These are phyloP conservation scores for Platyscapa corneri DNA, from an alignment of 1,140 invertebrate genomes.

Conservation along the genomic window DNA sequence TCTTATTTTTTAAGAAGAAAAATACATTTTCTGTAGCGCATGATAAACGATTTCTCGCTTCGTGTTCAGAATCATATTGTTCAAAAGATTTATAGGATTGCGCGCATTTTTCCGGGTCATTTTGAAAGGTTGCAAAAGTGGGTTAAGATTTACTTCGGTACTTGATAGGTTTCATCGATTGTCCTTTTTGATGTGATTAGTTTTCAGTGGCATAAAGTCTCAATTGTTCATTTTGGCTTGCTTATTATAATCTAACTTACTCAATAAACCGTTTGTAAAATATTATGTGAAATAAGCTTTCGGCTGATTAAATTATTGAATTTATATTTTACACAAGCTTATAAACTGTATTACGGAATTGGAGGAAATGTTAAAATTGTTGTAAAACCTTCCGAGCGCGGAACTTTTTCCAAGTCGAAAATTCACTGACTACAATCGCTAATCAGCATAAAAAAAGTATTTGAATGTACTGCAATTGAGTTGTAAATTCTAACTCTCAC, in stretches of 20 bases:
- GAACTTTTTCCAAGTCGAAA: neutral
- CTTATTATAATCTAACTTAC: neutral
- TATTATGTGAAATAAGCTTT: neutral
- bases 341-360: neutral
- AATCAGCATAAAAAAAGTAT: neutral
- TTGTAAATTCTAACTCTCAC: neutral
- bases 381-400: neutral
- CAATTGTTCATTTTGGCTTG: neutral
- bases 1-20: neutral
- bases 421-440: neutral
- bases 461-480: no score
- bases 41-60: neutral
- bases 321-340: neutral
- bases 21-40: neutral
- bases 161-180: constrained; percentile 3
- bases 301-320: neutral
- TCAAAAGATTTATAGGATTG: constrained; percentile 6
- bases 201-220: neutral
- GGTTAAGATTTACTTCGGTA: neutral
- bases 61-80: constrained; percentile 10
- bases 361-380: neutral
- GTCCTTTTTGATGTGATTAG: neutral
- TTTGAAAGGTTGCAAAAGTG: constrained; percentile 7
- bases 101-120: neutral
- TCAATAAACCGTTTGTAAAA: neutral